A percentile compares a stretch with the other conserved stretches of the same genome.
phyloP scores from a whole-genome alignment of 2,113 vertebrate genomes.

The Acrocephalus kingi region DNA sequence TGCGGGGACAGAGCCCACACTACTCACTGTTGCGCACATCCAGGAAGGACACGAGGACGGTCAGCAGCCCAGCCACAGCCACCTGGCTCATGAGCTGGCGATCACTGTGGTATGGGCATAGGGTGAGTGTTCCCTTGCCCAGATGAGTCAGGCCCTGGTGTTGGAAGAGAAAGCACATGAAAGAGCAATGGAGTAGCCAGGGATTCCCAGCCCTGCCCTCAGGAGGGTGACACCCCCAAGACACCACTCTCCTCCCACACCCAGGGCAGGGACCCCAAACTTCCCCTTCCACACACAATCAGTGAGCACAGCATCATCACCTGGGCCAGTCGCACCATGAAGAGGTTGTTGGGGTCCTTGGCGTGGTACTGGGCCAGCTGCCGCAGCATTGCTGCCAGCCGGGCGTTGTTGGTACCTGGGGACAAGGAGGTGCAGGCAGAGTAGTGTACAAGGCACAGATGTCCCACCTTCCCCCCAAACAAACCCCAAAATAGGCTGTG shows the following conservation, averaged over 20 bases:
- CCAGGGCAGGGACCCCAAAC: background rate
- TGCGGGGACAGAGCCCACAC: fast-evolving
- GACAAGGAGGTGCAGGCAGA: background rate
- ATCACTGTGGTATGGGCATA: slow-evolving; percentile 99
- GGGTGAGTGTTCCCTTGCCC: slow-evolving; percentile 95
- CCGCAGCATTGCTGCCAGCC: slow-evolving; percentile 94
- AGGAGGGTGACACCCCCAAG: background rate
- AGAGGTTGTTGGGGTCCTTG: slow-evolving; percentile 99
- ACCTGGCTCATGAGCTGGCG: slow-evolving; percentile 99
- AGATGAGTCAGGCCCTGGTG: slow-evolving; percentile 94
- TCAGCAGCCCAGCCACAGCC: slow-evolving; percentile 93
- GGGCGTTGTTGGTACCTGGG: slow-evolving; percentile 95
- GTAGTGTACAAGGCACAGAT: fast-evolving
- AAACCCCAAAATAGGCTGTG: background rate
- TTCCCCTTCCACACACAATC: background rate
- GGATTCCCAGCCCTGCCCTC: background rate
- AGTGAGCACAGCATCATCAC: slow-evolving; percentile 33
- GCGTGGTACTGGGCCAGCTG: slow-evolving; percentile 98
- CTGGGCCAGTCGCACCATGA: slow-evolving; percentile 98
- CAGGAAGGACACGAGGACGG: slow-evolving; percentile 94
- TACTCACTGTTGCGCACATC: slow-evolving; percentile 98
- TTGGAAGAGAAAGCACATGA: background rate
- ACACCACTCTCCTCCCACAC: background rate
- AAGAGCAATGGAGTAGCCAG: fast-evolving
- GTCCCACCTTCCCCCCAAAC: fast-evolving